Evolutionary conservation across 1,140 invertebrate species (phyloP), one percentile per base, ranked within the genome.

Genomic region (Drosophila novamexicana): DNA sequence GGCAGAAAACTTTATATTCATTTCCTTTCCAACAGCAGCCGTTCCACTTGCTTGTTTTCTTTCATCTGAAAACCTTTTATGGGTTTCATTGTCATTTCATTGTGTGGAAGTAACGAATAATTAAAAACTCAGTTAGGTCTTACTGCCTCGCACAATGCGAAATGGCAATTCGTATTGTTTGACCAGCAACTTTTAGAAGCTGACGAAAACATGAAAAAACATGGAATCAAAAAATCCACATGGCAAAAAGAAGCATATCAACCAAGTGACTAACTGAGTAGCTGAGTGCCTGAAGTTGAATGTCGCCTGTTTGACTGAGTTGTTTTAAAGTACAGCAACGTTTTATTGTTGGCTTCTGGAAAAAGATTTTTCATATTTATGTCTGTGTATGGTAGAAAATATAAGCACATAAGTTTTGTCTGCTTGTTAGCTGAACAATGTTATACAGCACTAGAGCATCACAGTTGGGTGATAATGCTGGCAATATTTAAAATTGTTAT

Each of bases 111-210:
- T 74, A 68, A 71, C 68, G 64, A 88, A 89, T 71, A 89, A 88
- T 88, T 88, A 88, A 89, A 88, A 88, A 88, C 84, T 63, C 77
- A 80, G 80, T 79, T 89, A 78, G 83, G 80, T 89, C 78, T 84
- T 80, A 82, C 63, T 63, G 65, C 47, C 49, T 34, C 10, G 47
- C 36, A 68, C 37, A 44, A 34, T 47, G 37, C 29, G 42, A 49
- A 57, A 40, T 56, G 53, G 69, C 42, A 75, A n/a, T 75, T 88
- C 77, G 84, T 89, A 70, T 78, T 88, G 84, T 78, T 83, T 50
- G 76, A 44, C 57, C 65, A 50, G 18, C 71, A 73, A 72, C 83
- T 89, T 83, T 80, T 75, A 74, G 56, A 44, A 74, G 64, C 83
- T 84, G 67, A 84, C 89, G 67, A 89, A 88, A 89, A 83, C 68